These are phyloP conservation scores for Coreius guichenoti DNA, from an alignment of 2,797 vertebrate species.

Conservation along the genomic window DNA sequence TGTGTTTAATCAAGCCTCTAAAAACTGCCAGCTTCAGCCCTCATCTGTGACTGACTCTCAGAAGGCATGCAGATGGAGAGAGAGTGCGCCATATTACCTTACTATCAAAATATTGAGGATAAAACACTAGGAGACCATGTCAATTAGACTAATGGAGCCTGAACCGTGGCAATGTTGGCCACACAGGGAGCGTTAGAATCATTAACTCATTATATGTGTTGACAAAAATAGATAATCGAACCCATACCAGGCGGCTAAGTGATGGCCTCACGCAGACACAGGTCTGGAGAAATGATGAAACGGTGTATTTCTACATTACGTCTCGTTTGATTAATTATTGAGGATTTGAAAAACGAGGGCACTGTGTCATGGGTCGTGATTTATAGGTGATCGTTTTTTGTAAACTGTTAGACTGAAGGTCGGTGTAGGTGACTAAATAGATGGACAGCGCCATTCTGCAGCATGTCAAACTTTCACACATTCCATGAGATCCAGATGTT, in stretches of 20 bases:
- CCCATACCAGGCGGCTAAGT: constrained; percentile 32
- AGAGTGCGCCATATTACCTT: constrained; percentile 64
- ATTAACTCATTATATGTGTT: constrained; percentile 55
- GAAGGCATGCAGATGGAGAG: constrained; percentile 56
- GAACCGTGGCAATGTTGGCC: constrained; percentile 31
- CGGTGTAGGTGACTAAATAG: constrained; percentile 9
- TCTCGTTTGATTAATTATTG: constrained; percentile 34
- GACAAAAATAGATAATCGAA: constrained; percentile 50
- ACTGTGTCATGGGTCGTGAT: constrained; percentile 24
- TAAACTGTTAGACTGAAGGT: constrained; percentile 21
- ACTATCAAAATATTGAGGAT: constrained; percentile 64
- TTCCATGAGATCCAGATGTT: background rate
- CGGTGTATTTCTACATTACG: constrained; percentile 39
- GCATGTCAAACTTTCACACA: constrained; percentile 32
- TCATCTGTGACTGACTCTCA: constrained; percentile 56
- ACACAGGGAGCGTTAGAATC: constrained; percentile 34
- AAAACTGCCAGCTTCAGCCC: constrained; percentile 64
- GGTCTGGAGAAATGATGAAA: constrained; percentile 37
- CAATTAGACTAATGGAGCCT: constrained; percentile 53
- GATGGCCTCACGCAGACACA: constrained; percentile 19
- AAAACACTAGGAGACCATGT: constrained; percentile 44
- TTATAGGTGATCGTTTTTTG: constrained; percentile 30
- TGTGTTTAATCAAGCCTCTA: constrained; percentile 65
- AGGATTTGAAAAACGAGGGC: constrained; percentile 44
- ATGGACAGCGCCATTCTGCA: background rate